Conservation (phyloP, 37 sponge, comb jelly and placozoan genomes). For the Haliclona indistincta region DNA sequence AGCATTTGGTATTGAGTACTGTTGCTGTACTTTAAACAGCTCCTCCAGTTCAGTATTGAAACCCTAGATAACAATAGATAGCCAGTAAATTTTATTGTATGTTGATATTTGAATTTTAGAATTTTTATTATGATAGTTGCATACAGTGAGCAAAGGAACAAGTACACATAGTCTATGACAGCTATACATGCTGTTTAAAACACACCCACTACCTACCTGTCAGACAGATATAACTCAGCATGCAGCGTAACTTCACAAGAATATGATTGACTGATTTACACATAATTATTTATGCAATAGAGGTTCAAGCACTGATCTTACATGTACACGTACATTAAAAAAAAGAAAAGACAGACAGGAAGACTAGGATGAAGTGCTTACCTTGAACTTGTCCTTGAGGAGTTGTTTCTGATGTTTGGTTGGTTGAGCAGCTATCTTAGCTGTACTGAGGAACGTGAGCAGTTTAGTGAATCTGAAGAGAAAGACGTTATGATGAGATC, state of each 20-base stretch:
- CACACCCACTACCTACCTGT: too few relatives aligned
- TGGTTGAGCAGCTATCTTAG: conserved; percentile 25
- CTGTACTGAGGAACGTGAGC: conserved; percentile 29
- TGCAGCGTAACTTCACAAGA: too few relatives aligned
- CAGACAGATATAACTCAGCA: not conserved
- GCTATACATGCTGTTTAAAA: not conserved
- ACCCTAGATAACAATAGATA: conserved; percentile 54
- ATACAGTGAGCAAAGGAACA: not conserved
- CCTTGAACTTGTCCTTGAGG: conserved; percentile 92
- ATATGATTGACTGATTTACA: too few relatives aligned
- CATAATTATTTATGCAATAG: too few relatives aligned
- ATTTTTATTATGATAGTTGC: too few relatives aligned
- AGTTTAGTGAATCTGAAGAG: conserved; percentile 56
- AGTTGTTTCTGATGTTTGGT: conserved; percentile 60
- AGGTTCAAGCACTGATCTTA: not conserved
- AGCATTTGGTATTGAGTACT: conserved; percentile 85
- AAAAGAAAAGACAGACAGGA: too few relatives aligned
- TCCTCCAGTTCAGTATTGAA: conserved; percentile 93
- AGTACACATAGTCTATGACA: not conserved
- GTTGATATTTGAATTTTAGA: too few relatives aligned
- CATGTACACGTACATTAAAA: not conserved
- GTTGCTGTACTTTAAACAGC: conserved; percentile 64
- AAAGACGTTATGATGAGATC: not conserved
- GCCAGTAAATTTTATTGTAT: not conserved
- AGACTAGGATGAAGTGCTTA: not conserved